A percentile compares a stretch with the other conserved stretches of the same genome.
These are phyloP conservation scores for Lepidurus couesii DNA, from an alignment of 1,140 invertebrate genomes.

Conservation along the genomic window DNA sequence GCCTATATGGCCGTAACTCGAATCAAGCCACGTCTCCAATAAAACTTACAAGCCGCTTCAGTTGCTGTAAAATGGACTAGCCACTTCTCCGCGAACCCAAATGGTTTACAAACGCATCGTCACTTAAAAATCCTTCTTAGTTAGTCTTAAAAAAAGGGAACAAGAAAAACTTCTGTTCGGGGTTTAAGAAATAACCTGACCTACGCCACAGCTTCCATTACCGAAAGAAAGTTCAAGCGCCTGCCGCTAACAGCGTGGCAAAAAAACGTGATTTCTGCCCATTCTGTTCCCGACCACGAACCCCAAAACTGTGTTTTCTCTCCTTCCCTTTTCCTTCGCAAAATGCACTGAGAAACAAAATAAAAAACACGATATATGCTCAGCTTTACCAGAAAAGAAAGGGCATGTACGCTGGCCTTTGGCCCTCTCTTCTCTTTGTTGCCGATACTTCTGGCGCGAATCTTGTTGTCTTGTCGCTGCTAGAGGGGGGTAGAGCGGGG, in stretches of 20 bases:
- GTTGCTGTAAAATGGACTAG: background rate
- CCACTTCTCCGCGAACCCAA: background rate
- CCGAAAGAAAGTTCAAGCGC: no score
- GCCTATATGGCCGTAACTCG: background rate
- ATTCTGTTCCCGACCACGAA: no score
- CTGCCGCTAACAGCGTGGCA: no score
- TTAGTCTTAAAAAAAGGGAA: background rate
- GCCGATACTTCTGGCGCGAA: background rate
- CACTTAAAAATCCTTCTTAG: background rate
- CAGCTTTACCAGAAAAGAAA: background rate
- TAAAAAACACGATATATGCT: background rate
- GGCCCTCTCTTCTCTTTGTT: background rate
- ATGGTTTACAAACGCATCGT: background rate
- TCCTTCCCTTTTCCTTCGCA: background rate
- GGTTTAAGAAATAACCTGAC: no score
- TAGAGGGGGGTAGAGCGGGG: background rate
- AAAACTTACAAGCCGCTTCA: background rate
- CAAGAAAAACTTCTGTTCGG: background rate
- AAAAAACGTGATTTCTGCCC: no score
- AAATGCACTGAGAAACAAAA: background rate
- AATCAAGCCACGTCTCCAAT: background rate
- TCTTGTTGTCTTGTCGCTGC: background rate
- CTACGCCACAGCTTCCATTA: no score
- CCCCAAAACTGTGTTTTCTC: no score
- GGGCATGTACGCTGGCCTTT: background rate